Base-by-base conservation (phyloP, 2,113 vertebrate species). In the Grantiella picta region DNA sequence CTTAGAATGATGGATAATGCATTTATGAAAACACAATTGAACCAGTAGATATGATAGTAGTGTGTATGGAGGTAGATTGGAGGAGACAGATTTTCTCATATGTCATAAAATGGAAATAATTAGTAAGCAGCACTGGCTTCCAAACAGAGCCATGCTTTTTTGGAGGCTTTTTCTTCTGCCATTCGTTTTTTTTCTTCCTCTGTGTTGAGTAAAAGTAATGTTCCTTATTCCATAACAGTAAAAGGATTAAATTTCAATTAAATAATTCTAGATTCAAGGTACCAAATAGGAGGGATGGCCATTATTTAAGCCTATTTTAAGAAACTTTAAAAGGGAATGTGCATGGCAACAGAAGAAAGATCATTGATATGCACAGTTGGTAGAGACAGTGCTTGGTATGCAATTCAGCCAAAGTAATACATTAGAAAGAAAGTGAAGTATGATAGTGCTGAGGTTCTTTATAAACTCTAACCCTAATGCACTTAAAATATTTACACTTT, bases 351-450 rank as follows among this genome's bases (percentile, higher is more conserved):
- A 90, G 71, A 9, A 70, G 29, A 83, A 82, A 75, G 59, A 76
- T 91, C 84, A 93, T 88, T 94, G 72, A 56, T 52, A 66, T 88
- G 68, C 93, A 53, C 13, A 85, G 76, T 10, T 78, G 40, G 76
- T 92, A 81, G 82, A 54, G 38, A 65, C 21, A 8, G 76, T 52
- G 60, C 38, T 95, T 95, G 75, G 75, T 94, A 19, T 78, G 79
- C 85, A 36, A 19, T 95, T 95, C 94, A 86, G 75, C 92, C 54
- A 86, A 72, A 93, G 44, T 40, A 82, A 53, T 88, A n/a, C 20
- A 27, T 83, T 50, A 50, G 35, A 63, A 70, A 80, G 70, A 85
- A 90, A 56, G 36, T 35, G 19, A 80, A 52, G 75, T 7, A 3
- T 83, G 60, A 36, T 47, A 50, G 24, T 4, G 15, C 35, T 61